These are phyloP conservation scores for Hedychridium roseum DNA, from an alignment of 2,888 invertebrate species.

Conservation along the genomic window DNA sequence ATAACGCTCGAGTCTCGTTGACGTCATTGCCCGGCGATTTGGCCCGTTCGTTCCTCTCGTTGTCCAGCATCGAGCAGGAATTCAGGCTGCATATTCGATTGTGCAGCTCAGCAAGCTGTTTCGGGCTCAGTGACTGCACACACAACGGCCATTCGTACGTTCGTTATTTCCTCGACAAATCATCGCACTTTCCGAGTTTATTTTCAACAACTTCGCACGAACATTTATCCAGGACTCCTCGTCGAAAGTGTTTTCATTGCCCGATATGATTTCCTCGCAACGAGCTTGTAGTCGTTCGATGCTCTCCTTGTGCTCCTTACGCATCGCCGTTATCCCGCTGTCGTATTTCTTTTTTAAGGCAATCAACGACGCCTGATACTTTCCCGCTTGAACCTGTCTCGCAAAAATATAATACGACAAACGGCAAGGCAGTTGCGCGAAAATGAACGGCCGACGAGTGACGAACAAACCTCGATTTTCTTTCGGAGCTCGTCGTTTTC, in stretches of 20 bases:
- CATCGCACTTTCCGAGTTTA: too few species aligned
- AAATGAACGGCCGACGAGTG: too few species aligned
- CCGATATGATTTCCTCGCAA: slow-evolving; percentile 36
- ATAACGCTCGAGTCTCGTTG: too few species aligned
- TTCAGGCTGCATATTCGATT: slow-evolving; percentile 29
- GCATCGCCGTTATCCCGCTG: slow-evolving; percentile 31
- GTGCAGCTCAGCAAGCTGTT: slow-evolving; percentile 37
- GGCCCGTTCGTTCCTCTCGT: too few species aligned
- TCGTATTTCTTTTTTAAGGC: slow-evolving; percentile 44
- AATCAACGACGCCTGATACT: slow-evolving; percentile 28
- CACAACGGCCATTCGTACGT: too few species aligned
- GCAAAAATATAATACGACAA: too few species aligned
- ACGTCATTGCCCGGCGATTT: too few species aligned
- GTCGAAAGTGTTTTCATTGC: slow-evolving; percentile 33
- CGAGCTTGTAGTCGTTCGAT: slow-evolving; percentile 40
- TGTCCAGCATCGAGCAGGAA: slow-evolving; percentile 24
- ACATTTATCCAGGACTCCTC: too few species aligned
- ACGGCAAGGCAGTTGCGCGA: too few species aligned
- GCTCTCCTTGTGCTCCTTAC: slow-evolving; percentile 41
- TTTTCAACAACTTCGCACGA: too few species aligned
- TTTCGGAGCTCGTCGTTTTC: slow-evolving; percentile 31
- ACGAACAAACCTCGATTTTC: slow-evolving; percentile 26
- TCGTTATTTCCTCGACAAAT: too few species aligned
- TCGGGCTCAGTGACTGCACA: slow-evolving; percentile 38
- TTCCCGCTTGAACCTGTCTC: slow-evolving; percentile 18